Evolutionary conservation across 2,113 vertebrate species (phyloP).

Genomic region (Indicator maculatus): DNA sequence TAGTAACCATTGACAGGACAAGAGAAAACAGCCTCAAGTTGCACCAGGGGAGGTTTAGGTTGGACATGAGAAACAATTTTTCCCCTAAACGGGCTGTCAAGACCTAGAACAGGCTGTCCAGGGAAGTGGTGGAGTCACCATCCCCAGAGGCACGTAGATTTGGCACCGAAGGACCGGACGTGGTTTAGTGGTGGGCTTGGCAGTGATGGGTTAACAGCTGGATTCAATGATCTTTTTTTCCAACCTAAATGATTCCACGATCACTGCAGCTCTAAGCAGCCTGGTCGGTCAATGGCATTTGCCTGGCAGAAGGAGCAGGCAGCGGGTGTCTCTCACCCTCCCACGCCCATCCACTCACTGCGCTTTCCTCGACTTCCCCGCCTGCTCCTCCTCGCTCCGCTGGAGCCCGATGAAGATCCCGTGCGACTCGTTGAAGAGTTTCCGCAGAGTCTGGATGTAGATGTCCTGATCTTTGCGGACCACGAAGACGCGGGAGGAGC

Average conservation of each 20-base stretch:
- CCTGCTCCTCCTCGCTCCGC: constrained; percentile 84
- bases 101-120: neutral
- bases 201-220: neutral
- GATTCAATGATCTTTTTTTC: neutral
- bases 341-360: constrained; percentile 67
- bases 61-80: neutral
- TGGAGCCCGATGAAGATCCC: constrained; percentile 94
- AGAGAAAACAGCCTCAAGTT: neutral
- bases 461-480: constrained; percentile 89
- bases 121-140: neutral
- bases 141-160: neutral
- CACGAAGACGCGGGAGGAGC: constrained; percentile 77
- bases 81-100: neutral
- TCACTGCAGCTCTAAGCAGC: neutral
- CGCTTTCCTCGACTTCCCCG: constrained; percentile 83
- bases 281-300: rapidly evolving
- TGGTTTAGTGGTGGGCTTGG: neutral
- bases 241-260: neutral
- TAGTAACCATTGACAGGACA: neutral
- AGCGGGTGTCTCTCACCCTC: neutral
- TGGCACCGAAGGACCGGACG: no score
- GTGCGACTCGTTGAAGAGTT: constrained; percentile 97
- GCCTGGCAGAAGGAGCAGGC: neutral
- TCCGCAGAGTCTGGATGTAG: constrained; percentile 90
- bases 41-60: neutral